Evolutionary conservation across 2,888 invertebrate species (phyloP), one percentile per base, ranked within the genome.

Genomic region (Yponomeuta evonymella): DNA sequence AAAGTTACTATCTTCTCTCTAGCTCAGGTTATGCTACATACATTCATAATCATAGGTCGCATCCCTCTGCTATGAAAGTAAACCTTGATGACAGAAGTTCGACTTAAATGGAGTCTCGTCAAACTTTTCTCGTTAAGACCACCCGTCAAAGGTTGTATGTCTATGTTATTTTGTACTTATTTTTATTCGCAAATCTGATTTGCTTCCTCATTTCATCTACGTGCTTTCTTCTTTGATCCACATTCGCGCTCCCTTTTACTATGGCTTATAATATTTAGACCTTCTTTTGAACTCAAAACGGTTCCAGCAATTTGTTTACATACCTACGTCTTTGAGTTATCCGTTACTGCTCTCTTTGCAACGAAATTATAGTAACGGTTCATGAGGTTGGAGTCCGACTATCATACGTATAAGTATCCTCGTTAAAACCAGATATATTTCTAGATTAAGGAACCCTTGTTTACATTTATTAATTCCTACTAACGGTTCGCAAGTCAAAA

Each of bases 51-150:
- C 51, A 58, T 58, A 58, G 15, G 51, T 58, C 51, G 30, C 70
- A 65, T 68, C 63, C 79, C 81, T 79, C 79, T 78, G 79, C 83
- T 80, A 82, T 83, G 79, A 86, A 88, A 87, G 85, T 86, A 85
- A 86, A 81, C 84, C 83, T 78, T 86, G 90, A 89, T 88, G 89
- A 89, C 86, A 89, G 87, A 90, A 90, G 84, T 90, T 90, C 82
- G 83, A 87, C 85, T 89, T 85, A 88, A 89, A 89, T 87, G 86
- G 85, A 90, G 89, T 88, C 85, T 87, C 83, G 89, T 88, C 84
- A 84, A 92, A 91, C 86, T 92, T 92, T 91, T 91, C 90, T 90
- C 91, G 91, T 92, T 90, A 92, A 91, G 86, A 84, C 81, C 86
- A 86, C 82, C 85, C 87, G 84, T 89, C 87, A 89, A 89, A 90